A percentile compares a stretch with the other conserved stretches of the same genome.
phyloP scores from a whole-genome alignment of 2,797 vertebrate genomes.

The Lepus townsendii region DNA sequence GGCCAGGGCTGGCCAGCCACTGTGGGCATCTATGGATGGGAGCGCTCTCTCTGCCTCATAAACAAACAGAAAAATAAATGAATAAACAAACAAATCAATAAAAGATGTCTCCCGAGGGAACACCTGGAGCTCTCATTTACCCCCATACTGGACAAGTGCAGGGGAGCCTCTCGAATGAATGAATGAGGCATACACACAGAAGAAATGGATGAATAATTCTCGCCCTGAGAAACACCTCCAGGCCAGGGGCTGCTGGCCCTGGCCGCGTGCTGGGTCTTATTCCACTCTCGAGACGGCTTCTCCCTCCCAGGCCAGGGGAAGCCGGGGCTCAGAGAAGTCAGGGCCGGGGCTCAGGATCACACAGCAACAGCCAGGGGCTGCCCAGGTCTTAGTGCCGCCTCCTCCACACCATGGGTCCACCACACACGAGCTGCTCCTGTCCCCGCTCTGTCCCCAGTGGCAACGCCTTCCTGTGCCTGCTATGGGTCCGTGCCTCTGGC shows the following conservation, averaged over 20 bases:
- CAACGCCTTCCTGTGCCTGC: not conserved
- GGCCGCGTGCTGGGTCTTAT: not conserved
- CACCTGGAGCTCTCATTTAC: too few relatives aligned
- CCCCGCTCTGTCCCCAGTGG: not conserved
- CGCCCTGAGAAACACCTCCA: not conserved
- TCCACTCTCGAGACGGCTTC: not conserved
- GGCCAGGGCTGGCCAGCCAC: too few relatives aligned
- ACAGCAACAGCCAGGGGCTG: not conserved
- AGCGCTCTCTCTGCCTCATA: too few relatives aligned
- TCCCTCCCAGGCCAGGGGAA: not conserved
- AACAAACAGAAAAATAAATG: too few relatives aligned
- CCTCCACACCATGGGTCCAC: not conserved
- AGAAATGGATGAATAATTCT: too few relatives aligned
- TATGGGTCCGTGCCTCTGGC: accelerated
- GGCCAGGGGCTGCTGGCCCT: not conserved
- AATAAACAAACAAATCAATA: too few relatives aligned
- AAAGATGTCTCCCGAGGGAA: too few relatives aligned
- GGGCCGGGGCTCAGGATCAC: not conserved
- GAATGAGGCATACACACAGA: too few relatives aligned
- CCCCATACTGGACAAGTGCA: too few relatives aligned
- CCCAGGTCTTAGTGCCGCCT: not conserved
- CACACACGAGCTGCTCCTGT: accelerated
- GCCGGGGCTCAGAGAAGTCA: not conserved
- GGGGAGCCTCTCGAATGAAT: too few relatives aligned
- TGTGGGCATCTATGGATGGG: too few relatives aligned